These are phyloP conservation scores for Diachrysia chrysitis DNA, from an alignment of 2,888 invertebrate species.

Conservation along the genomic window DNA sequence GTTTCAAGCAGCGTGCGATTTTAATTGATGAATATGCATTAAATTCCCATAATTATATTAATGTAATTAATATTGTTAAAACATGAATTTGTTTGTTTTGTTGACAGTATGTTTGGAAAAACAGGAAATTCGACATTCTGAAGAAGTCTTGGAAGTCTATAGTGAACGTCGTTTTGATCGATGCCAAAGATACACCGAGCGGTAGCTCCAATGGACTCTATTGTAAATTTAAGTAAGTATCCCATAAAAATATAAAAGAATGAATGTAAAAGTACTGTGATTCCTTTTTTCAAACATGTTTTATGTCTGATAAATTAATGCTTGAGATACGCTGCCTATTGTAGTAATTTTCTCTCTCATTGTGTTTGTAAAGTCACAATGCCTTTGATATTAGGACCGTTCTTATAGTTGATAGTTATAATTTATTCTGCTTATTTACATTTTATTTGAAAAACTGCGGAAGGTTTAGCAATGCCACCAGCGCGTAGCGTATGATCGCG, in stretches of 20 bases:
- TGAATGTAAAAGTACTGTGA: no score
- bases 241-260: neutral
- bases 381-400: neutral
- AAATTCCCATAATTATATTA: neutral
- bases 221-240: slow-evolving; percentile 84
- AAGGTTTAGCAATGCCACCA: neutral
- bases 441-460: slow-evolving; percentile 10
- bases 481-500: neutral
- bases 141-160: slow-evolving; percentile 82
- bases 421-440: slow-evolving; percentile 2
- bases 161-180: slow-evolving; percentile 82
- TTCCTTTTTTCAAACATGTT: neutral
- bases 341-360: neutral
- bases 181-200: slow-evolving; percentile 80
- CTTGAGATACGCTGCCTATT: no score
- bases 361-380: neutral
- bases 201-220: slow-evolving; percentile 77
- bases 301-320: neutral
- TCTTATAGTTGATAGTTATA: neutral
- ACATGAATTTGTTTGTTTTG: slow-evolving; percentile 3
- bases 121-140: slow-evolving; percentile 79
- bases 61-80: neutral
- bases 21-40: neutral
- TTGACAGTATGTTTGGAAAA: slow-evolving; percentile 82
- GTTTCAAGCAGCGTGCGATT: neutral